Base-by-base conservation (phyloP, 2,113 vertebrate species). In the Lepus timidus region DNA sequence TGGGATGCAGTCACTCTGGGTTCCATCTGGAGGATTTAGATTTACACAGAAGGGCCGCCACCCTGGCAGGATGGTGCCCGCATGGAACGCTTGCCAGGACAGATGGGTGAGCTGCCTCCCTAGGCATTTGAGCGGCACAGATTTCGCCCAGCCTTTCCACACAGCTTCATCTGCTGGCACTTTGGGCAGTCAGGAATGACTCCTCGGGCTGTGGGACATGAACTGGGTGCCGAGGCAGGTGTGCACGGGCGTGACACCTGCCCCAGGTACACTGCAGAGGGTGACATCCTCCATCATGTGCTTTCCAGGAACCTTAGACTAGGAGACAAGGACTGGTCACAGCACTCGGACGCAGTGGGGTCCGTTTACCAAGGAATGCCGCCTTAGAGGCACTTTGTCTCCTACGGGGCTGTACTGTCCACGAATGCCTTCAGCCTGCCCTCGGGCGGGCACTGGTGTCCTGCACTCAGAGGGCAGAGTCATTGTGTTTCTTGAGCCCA, bases 101-200 rank as follows among this genome's bases (percentile, higher is more conserved):
- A 95, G 94, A 97, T 96, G 94, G 96, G 58, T 85, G 82, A 95
- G 70, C 88, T 96, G 94, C 78, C 88, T 93, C 95, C 95, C 94
- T 36, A 55, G 78, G 58, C 85, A 39, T 88, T 88, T 94, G 93
- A 93, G 84, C 85, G 93, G 93, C 80, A 94, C 67, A 67, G 68
- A 81, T 55, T 65, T 95, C 82, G 71, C 93, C 87, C 90, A 85
- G 81, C 79, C 94, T 88, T 80, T 73, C 94, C 68, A 52, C 27
- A 13, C 49, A 31, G 51, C 83, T 52, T 79, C 70, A 36, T 88
- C 92, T 85, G 10, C 33, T 67, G 65, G 58, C 25, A 36, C 62
- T 92, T 95, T 70, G 95, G 90, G 82, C 39, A 10, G 39, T 92
- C 61, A 58, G 0, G 52, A 52, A 76, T 88, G 73, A 82, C 11